Evolutionary conservation across 1,140 invertebrate species (phyloP), one percentile per base, ranked within the genome.

Genomic region (Eciton burchellii): DNA sequence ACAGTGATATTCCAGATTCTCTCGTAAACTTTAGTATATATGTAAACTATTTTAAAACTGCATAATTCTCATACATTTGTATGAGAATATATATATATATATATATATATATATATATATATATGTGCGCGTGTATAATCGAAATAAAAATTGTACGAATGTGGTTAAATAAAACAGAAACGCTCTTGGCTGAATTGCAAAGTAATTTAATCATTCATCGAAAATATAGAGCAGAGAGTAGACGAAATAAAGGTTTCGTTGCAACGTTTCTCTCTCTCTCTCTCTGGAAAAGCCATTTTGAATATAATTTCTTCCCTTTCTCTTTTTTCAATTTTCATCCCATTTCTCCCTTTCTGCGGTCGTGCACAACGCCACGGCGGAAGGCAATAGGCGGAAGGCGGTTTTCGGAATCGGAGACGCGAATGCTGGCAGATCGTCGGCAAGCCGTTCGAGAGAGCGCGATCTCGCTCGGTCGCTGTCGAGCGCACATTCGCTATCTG

Each of bases 151-250:
- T 9, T 19, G 35, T n/a, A 9, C 52, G 6, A 35, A 35, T 41
- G 19, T 35, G 59, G 24, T 65, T 76, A 56, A 56, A 56, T 68
- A 77, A 68, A 41, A 35, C 49, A 70, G n/a, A 70, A 76, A 57
- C 6, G 19, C 35, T 79, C 56, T 79, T 70, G 52, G 74, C 49
- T 79, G 49, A 77, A 77, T 70, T 56, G 52, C 66, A 54, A 70
- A 70, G 41, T 79, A 45, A 76, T 79, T 79, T 57, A 79, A 79
- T 79, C 66, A 29, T 70, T 57, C n/a, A 79, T 35, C 41, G 35
- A 45, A 54, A 68, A 62, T 74, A 74, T 74, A 74, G 5, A 60
- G 68, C 54, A 70, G 35, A 35, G 24, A 6, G 35, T n/a, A 41
- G 29, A 29, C n/a, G 60, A 56, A 68, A 57, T 56, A 26, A 79